Evolutionary conservation across 2,113 vertebrate genomes (phyloP).

Genomic region (Mola mola): DNA sequence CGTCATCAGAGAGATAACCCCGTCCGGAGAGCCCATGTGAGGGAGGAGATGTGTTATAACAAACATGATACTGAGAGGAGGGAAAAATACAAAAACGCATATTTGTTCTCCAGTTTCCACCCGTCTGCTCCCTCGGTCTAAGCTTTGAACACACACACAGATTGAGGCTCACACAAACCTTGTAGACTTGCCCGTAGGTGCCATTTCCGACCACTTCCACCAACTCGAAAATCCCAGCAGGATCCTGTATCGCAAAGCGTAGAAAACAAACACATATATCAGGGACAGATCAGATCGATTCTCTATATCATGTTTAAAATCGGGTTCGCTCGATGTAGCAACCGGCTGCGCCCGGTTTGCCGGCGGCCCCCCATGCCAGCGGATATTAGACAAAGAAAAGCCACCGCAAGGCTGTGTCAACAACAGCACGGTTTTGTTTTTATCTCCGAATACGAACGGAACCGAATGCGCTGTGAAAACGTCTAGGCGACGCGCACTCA

Average conservation of each 20-base stretch:
- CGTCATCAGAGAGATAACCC: slow-evolving; percentile 55
- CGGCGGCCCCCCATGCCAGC: slow-evolving; percentile 53
- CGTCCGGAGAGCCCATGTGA: slow-evolving; percentile 31
- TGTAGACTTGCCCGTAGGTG: slow-evolving; percentile 92
- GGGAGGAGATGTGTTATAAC: slow-evolving; percentile 15
- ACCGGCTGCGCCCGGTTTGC: slow-evolving; percentile 66
- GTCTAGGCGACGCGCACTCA: slow-evolving; percentile 70
- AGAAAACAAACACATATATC: not conserved
- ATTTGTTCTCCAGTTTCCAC: slow-evolving; percentile 61
- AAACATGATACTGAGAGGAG: slow-evolving; percentile 32
- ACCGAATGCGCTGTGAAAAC: not conserved
- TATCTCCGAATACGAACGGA: accelerated
- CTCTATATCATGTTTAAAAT: not conserved
- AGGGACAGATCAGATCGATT: not conserved
- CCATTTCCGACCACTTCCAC: slow-evolving; percentile 92
- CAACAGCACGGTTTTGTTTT: not conserved
- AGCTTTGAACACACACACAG: slow-evolving; percentile 71
- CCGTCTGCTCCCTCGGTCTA: slow-evolving; percentile 28
- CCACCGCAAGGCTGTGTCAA: slow-evolving; percentile 45
- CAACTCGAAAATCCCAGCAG: slow-evolving; percentile 90
- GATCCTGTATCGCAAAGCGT: slow-evolving; percentile 78
- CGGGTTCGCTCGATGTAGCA: slow-evolving; percentile 34
- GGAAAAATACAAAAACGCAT: slow-evolving; percentile 41
- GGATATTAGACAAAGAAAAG: slow-evolving; percentile 76
- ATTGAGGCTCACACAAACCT: slow-evolving; percentile 83